Base-by-base conservation (phyloP, 2,797 vertebrate genomes). In the Rallus crepitans region DNA sequence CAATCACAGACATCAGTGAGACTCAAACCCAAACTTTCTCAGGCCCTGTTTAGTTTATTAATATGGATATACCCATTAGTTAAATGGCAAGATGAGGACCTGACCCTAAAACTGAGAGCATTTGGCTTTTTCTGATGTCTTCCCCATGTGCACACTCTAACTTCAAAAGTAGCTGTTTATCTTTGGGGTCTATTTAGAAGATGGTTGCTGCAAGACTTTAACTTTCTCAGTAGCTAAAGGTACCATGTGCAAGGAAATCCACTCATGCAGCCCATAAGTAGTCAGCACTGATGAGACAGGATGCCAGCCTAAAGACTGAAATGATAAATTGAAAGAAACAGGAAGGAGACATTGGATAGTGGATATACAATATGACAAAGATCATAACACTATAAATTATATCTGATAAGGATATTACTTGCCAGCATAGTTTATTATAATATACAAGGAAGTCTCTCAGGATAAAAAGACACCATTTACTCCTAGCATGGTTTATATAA, bases 241-340 rank as follows among this genome's bases (percentile, higher is more conserved):
- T 37, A 40, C 37, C 28, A 23, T 0, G 1, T 61, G 55, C 25
- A 61, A 78, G 27, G 21, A 48, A 65, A 66, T 77, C 1, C 1
- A 2, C 4, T 50, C 23, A 18, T 23, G 21, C n/a, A 89, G 47
- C 9, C n/a, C 73, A 35, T 42, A 75, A n/a, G 37, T 87, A 89
- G 28, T 75, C 48, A 78, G 30, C 50, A 42, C 25, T 68, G 64
- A 55, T 72, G 27, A 78, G 52, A 52, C 37, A 72, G 28, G 42
- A 56, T 87, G 40, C 4, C 63, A 90, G 24, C 5, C 19, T 33
- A 31, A 31, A 61, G 47, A 55, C 16, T 40, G 17, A 77, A 91
- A 76, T 91, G 50, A 69, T 81, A 96, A 96, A 94, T 95, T 93
- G 53, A 70, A 83, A 80, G 25, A 90, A 94, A 95, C 73, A 56